Conservation (phyloP, 2,888 invertebrate genomes). For the Protophormia terraenovae region DNA sequence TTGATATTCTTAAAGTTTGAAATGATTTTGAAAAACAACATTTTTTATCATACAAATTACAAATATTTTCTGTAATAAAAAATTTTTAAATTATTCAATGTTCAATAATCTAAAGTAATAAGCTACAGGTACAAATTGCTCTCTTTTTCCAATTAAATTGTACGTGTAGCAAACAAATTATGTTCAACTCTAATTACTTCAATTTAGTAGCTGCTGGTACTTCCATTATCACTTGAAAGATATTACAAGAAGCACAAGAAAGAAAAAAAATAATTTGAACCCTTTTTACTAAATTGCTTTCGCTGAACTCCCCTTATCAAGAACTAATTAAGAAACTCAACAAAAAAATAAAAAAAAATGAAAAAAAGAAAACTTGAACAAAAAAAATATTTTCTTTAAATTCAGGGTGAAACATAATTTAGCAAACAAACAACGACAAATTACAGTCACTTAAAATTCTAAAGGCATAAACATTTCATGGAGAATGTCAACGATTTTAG, state of each 20-base stretch:
- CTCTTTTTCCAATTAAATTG: neutral
- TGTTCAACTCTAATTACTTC: slow-evolving; percentile 41
- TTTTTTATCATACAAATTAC: too few relatives aligned
- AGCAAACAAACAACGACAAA: slow-evolving; percentile 55
- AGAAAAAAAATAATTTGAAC: slow-evolving; percentile 13
- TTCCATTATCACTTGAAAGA: slow-evolving; percentile 33
- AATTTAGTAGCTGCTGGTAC: slow-evolving; percentile 9
- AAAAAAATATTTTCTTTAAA: neutral
- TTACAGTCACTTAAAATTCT: slow-evolving; percentile 64
- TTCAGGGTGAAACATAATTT: slow-evolving; percentile 18
- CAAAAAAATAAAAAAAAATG: slow-evolving; percentile 25
- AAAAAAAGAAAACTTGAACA: neutral
- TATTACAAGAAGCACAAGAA: neutral
- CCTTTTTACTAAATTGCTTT: slow-evolving; percentile 49
- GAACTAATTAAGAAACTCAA: slow-evolving; percentile 60
- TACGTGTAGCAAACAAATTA: neutral
- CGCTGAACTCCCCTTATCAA: slow-evolving; percentile 35
- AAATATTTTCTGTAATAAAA: too few relatives aligned
- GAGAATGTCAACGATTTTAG: slow-evolving; percentile 55
- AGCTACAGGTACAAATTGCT: too few relatives aligned
- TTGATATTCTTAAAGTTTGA: too few relatives aligned
- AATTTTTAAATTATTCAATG: too few relatives aligned
- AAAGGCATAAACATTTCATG: slow-evolving; percentile 52
- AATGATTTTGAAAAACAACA: too few relatives aligned
- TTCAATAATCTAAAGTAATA: too few relatives aligned